A percentile compares a stretch with the other conserved stretches of the same genome.
Evolutionary conservation across 2,888 invertebrate species (phyloP).

Genomic region (Lissocephala sabroskyi): DNA sequence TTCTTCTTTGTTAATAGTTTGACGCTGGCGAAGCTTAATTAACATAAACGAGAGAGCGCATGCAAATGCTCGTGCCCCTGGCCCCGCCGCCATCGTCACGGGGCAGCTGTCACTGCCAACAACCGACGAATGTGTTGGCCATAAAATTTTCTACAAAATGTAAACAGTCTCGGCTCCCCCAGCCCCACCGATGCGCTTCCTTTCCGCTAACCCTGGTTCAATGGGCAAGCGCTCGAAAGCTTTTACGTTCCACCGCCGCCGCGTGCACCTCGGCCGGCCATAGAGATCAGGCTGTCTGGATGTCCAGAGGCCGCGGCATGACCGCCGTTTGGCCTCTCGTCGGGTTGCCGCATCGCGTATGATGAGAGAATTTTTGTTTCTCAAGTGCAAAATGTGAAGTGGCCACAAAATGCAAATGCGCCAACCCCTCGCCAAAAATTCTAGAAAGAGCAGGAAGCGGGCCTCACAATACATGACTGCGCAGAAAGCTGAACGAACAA

Average conservation of each 20-base stretch:
- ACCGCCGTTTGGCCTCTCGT: neutral
- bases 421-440: neutral
- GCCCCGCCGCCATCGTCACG: neutral
- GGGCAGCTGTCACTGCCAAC: too few species aligned
- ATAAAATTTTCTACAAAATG: constrained; percentile 2
- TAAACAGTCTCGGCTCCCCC: neutral
- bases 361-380: too few species aligned
- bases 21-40: constrained; percentile 50
- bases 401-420: constrained; percentile 53
- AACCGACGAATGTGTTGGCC: neutral
- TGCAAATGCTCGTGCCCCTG: constrained; percentile 1
- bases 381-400: constrained; percentile 49
- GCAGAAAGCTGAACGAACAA: too few species aligned
- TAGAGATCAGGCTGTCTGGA: too few species aligned
- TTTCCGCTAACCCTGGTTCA: neutral
- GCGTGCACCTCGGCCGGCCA: too few species aligned
- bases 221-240: constrained; percentile 46
- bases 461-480: neutral
- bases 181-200: too few species aligned
- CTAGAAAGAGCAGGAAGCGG: neutral
- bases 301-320: too few species aligned
- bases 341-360: constrained; percentile 11
- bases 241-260: too few species aligned
- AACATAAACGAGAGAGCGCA: constrained; percentile 44
- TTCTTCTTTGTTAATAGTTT: constrained; percentile 44